Evolutionary conservation across 2,888 invertebrate species (phyloP).

Genomic region (Myopa testacea): DNA sequence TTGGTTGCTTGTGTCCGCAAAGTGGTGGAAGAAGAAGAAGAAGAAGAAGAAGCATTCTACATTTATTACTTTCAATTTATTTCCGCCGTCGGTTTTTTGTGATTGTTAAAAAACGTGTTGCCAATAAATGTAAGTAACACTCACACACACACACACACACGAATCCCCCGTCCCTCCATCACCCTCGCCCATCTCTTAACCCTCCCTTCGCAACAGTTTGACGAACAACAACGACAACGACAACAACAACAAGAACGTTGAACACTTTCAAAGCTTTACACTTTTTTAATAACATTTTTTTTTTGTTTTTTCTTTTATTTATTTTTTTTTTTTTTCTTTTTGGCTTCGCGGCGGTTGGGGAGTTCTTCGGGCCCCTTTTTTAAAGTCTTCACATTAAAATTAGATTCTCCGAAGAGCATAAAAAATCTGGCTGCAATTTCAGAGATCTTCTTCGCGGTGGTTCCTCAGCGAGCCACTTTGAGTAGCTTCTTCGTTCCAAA

Average conservation of each 20-base stretch:
- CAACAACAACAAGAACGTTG: too few species aligned
- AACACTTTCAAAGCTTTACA: too few species aligned
- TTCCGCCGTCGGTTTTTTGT: slow-evolving; percentile 4
- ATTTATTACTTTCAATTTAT: slow-evolving; percentile 26
- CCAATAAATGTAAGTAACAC: slow-evolving; percentile 1
- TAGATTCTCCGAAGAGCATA: neutral
- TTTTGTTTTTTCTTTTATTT: too few species aligned
- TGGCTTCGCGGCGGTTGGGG: neutral
- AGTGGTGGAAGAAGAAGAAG: neutral
- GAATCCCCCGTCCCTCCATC: neutral
- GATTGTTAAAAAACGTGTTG: slow-evolving; percentile 19
- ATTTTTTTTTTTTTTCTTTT: too few species aligned
- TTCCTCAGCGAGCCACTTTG: neutral
- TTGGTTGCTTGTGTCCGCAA: neutral
- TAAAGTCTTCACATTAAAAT: neutral
- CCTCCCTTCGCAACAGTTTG: neutral
- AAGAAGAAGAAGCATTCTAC: neutral
- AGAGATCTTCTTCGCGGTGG: neutral
- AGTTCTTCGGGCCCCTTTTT: slow-evolving; percentile 4
- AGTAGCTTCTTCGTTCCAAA: neutral
- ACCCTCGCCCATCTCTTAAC: too few species aligned
- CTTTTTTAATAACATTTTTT: too few species aligned
- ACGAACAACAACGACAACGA: too few species aligned
- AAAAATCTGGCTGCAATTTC: neutral
- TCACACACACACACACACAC: neutral